A percentile compares a stretch with the other conserved stretches of the same genome.
Evolutionary conservation across 2,797 vertebrate species (phyloP).

Genomic region (Anableps anableps): DNA sequence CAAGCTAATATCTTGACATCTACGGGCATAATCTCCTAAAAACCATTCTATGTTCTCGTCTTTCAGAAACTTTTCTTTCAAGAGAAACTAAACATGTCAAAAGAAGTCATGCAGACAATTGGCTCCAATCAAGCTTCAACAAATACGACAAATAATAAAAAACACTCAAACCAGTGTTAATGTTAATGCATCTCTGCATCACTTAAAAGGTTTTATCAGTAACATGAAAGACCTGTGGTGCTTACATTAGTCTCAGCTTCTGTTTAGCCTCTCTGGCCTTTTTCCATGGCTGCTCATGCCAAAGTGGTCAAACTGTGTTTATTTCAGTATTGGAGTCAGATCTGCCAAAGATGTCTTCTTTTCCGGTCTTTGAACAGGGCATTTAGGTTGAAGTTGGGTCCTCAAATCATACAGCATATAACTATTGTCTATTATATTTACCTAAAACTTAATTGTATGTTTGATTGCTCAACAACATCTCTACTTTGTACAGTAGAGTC

Average conservation of each 20-base stretch:
- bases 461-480: slow-evolving; percentile 41
- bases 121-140: slow-evolving; percentile 50
- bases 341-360: slow-evolving; percentile 27
- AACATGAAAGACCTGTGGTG: slow-evolving; percentile 59
- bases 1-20: neutral
- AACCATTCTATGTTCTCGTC: neutral
- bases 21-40: neutral
- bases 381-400: slow-evolving; percentile 15
- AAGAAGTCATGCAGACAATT: slow-evolving; percentile 46
- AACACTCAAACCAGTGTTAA: slow-evolving; percentile 21
- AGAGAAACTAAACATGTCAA: slow-evolving; percentile 28
- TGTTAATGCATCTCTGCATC: slow-evolving; percentile 50
- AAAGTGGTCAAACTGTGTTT: slow-evolving; percentile 52
- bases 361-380: slow-evolving; percentile 17
- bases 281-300: slow-evolving; percentile 50
- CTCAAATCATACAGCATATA: slow-evolving; percentile 27
- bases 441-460: slow-evolving; percentile 22
- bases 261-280: slow-evolving; percentile 63
- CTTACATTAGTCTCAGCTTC: slow-evolving; percentile 65
- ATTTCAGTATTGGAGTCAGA: slow-evolving; percentile 42
- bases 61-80: slow-evolving; percentile 16
- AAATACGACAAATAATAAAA: slow-evolving; percentile 42
- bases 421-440: neutral
- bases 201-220: slow-evolving; percentile 37
- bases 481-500: slow-evolving; percentile 31